phyloP scores from a whole-genome alignment of 1,140 invertebrate genomes.

The Drosophila grimshawi region DNA sequence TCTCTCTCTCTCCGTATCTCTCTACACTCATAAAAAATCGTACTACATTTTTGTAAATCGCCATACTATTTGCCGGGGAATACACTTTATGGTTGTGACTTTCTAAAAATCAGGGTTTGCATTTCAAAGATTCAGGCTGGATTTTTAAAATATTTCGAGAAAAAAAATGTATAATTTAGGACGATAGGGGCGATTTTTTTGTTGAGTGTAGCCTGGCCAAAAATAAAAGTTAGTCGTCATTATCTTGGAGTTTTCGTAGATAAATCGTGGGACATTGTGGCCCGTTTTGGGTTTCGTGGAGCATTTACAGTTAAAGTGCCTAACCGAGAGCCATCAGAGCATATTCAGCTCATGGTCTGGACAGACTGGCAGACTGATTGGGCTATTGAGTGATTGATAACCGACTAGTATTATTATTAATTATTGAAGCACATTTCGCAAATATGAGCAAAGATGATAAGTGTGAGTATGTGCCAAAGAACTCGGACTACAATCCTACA shows the following conservation, averaged over 20 bases:
- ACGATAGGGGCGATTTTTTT: too few relatives aligned
- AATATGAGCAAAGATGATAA: constrained; percentile 82
- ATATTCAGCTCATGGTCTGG: constrained; percentile 49
- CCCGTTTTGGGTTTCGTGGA: constrained; percentile 49
- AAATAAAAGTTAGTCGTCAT: constrained; percentile 63
- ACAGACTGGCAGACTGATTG: constrained; percentile 41
- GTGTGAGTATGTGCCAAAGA: constrained; percentile 63
- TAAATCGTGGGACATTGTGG: constrained; percentile 61
- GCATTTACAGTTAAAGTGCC: constrained; percentile 46
- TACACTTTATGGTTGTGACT: too few relatives aligned
- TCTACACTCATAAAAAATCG: not conserved
- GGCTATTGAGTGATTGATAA: constrained; percentile 15
- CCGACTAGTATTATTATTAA: not conserved
- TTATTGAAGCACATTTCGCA: constrained; percentile 11
- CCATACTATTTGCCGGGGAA: too few relatives aligned
- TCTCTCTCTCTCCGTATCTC: not conserved
- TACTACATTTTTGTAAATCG: too few relatives aligned
- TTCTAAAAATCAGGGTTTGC: too few relatives aligned
- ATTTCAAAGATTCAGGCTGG: too few relatives aligned
- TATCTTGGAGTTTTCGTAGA: constrained; percentile 82
- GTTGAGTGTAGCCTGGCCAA: constrained; percentile 8
- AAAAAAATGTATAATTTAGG: too few relatives aligned
- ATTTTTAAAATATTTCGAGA: too few relatives aligned
- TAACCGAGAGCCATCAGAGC: constrained; percentile 38
- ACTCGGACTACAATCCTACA: not conserved